Percentiles rank a stretch among this genome's conserved stretches.
phyloP scores from a whole-genome alignment of 2,113 vertebrate genomes.

The Mungos mungo region DNA sequence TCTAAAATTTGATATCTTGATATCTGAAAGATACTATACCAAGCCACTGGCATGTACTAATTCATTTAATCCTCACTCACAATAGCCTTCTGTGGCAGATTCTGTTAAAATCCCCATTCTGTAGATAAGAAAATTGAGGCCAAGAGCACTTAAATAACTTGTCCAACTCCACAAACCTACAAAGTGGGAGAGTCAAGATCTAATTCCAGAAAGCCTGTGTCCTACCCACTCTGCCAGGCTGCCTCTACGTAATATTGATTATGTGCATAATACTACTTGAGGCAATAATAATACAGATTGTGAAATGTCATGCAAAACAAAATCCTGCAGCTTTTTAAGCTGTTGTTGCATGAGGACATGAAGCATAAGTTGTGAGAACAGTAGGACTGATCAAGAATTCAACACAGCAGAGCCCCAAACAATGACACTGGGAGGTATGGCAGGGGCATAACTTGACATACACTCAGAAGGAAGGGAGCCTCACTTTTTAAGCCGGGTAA shows the following conservation, averaged over 20 bases:
- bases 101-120: not conserved
- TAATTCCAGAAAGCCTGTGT: not conserved
- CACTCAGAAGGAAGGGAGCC: not conserved
- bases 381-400: not conserved
- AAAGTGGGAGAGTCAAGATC: not conserved
- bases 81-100: not conserved
- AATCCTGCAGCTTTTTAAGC: not conserved
- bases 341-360: not conserved
- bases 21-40: not conserved
- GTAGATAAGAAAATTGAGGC: not conserved
- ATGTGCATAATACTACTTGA: not conserved
- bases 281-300: not conserved
- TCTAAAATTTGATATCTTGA: not conserved
- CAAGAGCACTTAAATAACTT: slow-evolving; percentile 6
- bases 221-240: not conserved
- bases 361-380: not conserved
- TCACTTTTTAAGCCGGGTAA: not conserved
- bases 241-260: not conserved
- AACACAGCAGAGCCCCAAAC: not conserved
- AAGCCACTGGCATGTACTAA: not conserved
- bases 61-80: not conserved
- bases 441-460: not conserved
- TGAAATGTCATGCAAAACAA: not conserved
- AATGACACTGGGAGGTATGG: not conserved
- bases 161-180: not conserved